Evolutionary conservation across 2,797 vertebrate genomes (phyloP).

Genomic region (Aulostomus chinensis): DNA sequence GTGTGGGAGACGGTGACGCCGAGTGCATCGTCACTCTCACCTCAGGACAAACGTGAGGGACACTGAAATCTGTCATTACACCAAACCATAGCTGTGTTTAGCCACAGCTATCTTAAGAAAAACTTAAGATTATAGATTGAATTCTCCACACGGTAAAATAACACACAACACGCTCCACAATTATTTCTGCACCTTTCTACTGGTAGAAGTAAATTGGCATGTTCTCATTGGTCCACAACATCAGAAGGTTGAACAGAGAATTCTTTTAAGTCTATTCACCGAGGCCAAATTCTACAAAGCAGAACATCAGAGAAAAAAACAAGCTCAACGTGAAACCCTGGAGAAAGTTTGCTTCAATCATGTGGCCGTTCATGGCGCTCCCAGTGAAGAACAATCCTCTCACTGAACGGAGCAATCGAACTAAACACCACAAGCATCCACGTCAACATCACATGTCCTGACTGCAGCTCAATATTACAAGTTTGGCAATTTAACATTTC

Average conservation of each 20-base stretch:
- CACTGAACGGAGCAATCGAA: slow-evolving; percentile 49
- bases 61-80: slow-evolving; percentile 73
- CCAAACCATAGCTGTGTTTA: slow-evolving; percentile 67
- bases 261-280: too few relatives aligned
- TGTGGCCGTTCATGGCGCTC: slow-evolving; percentile 30
- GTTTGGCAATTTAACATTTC: background rate
- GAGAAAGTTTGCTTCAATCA: slow-evolving; percentile 52
- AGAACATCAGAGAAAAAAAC: slow-evolving; percentile 21
- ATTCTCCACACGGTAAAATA: background rate
- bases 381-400: slow-evolving; percentile 34
- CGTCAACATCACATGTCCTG: too few relatives aligned
- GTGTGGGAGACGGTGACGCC: slow-evolving; percentile 68
- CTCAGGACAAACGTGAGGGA: slow-evolving; percentile 57
- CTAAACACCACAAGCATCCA: too few relatives aligned
- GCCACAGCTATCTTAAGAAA: slow-evolving; percentile 56
- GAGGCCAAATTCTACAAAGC: slow-evolving; percentile 13
- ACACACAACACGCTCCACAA: background rate
- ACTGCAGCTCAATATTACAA: too few relatives aligned
- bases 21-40: slow-evolving; percentile 58
- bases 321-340: slow-evolving; percentile 34
- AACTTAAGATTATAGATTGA: slow-evolving; percentile 18
- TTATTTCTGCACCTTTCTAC: background rate
- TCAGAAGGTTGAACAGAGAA: too few relatives aligned
- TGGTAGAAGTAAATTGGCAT: too few relatives aligned
- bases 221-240: too few relatives aligned